Evolutionary conservation across 2,113 vertebrate species (phyloP).

Genomic region (Odobenus rosmarus): DNA sequence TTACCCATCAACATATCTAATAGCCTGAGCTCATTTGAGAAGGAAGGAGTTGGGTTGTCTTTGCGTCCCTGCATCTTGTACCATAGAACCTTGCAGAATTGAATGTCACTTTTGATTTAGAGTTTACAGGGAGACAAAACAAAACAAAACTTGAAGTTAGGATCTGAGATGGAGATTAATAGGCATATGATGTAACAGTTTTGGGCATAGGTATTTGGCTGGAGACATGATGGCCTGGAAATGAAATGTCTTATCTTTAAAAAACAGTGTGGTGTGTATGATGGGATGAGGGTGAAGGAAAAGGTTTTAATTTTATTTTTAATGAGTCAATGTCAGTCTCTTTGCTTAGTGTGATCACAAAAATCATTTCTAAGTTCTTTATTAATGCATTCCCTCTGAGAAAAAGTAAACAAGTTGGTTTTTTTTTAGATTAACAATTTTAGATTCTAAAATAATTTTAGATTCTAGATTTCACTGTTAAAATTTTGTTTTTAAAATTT

Average conservation of each 20-base stretch:
- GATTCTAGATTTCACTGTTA: background rate
- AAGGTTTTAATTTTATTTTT: constrained; percentile 7
- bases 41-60: background rate
- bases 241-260: background rate
- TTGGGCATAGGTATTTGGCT: background rate
- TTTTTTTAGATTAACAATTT: background rate
- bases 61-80: background rate
- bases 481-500: background rate
- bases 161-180: background rate
- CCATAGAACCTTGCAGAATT: background rate
- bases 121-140: background rate
- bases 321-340: background rate
- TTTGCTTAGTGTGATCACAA: background rate
- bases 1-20: background rate
- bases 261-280: background rate
- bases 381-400: background rate
- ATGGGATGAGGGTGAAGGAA: background rate
- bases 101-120: background rate
- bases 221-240: background rate
- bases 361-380: constrained; percentile 5
- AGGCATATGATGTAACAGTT: background rate
- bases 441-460: background rate
- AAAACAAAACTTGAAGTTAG: background rate
- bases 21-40: background rate
- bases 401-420: background rate